Percentiles rank a stretch among this genome's conserved stretches.
Conservation (phyloP, 2,797 vertebrate genomes). For the Crypturellus tataupa region DNA sequence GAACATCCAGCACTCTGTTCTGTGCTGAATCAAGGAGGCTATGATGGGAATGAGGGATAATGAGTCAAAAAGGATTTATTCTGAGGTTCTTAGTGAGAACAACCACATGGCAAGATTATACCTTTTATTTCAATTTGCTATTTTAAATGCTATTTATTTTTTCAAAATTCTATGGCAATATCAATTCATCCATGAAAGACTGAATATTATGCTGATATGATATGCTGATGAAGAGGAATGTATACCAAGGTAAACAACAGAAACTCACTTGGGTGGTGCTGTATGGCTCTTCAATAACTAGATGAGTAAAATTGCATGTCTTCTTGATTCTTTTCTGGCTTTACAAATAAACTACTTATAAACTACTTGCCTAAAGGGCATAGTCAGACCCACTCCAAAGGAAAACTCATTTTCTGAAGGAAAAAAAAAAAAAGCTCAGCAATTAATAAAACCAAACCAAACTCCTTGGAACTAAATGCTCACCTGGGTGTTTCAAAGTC, state of each 20-base stretch:
- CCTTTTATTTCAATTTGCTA: neutral
- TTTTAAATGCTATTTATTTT: neutral
- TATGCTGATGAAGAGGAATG: neutral
- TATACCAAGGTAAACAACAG: neutral
- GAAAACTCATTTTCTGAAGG: neutral
- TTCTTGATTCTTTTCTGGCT: neutral
- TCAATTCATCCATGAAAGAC: neutral
- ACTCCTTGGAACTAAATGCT: neutral
- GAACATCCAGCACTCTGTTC: neutral
- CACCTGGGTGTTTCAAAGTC: neutral
- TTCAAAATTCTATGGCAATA: neutral
- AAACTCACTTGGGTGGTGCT: neutral
- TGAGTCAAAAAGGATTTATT: neutral
- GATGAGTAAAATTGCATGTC: neutral
- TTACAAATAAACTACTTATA: neutral
- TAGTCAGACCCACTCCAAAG: neutral
- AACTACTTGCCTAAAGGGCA: neutral
- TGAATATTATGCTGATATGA: neutral
- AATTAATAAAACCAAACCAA: neutral
- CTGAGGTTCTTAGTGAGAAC: neutral
- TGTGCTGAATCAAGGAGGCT: neutral
- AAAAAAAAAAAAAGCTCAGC: neutral
- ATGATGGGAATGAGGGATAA: neutral
- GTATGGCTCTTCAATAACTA: too few species aligned
- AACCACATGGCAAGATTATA: neutral